These are phyloP conservation scores for Coregonus sp. DNA, from an alignment of 2,797 vertebrate species.

Conservation along the genomic window DNA sequence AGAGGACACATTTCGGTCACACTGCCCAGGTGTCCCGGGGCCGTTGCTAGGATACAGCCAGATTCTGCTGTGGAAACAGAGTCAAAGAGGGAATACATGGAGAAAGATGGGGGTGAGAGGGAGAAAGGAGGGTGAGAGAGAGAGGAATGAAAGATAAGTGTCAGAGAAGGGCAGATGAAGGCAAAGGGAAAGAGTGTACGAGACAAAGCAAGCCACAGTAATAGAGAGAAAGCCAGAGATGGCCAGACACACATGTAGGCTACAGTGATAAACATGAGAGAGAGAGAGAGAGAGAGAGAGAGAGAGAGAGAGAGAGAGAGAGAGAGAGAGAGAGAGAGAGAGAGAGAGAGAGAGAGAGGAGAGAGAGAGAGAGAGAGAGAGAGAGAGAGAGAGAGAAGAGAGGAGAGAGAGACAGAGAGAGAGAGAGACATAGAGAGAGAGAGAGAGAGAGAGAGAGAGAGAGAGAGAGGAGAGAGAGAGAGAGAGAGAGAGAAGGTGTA, in stretches of 20 bases:
- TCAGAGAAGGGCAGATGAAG: neutral
- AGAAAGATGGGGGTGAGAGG: neutral
- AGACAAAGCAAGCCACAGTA: neutral
- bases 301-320: neutral
- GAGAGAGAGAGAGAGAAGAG: neutral
- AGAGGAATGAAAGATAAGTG: neutral
- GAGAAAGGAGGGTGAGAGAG: too few species aligned
- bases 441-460: neutral
- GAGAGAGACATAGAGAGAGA: neutral
- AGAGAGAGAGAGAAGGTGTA: neutral
- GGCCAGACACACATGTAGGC: too few species aligned
- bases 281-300: neutral
- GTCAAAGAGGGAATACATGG: neutral
- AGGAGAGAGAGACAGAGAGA: too few species aligned
- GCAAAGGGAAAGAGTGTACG: neutral
- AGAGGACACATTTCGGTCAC: slow-evolving; percentile 3
- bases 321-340: neutral
- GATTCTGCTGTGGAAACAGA: neutral
- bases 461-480: neutral
- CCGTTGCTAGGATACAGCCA: slow-evolving; percentile 16
- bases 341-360: neutral
- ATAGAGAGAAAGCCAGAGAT: neutral
- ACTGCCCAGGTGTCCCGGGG: neutral
- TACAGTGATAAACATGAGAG: neutral
- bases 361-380: neutral